Conservation (phyloP, 2,113 vertebrate genomes). For the Mormyrus lacerda region DNA sequence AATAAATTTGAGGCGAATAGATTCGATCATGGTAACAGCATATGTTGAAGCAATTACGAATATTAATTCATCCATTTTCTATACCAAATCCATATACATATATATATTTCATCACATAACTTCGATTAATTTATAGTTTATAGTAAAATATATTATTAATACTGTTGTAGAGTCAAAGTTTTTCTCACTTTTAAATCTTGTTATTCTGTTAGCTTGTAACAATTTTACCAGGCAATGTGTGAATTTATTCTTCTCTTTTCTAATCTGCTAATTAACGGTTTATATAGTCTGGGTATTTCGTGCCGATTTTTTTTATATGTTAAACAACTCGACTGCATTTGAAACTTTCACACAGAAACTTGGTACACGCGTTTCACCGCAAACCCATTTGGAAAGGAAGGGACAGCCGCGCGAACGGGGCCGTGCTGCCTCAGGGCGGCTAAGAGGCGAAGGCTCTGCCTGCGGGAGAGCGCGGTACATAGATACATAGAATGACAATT, state of each 20-base stretch:
- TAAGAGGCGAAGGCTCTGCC: not conserved
- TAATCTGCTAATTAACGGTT: not conserved
- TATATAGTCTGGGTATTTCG: not conserved
- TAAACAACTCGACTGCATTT: not conserved
- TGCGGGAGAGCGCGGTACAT: not conserved
- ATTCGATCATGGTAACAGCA: not conserved
- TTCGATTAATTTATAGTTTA: not conserved
- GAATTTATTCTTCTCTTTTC: not conserved
- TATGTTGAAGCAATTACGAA: not conserved
- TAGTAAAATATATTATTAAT: not conserved
- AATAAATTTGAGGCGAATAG: not conserved
- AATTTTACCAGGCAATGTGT: not conserved
- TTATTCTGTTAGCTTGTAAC: not conserved
- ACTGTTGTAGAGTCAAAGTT: not conserved
- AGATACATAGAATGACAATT: not conserved
- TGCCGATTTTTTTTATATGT: not conserved
- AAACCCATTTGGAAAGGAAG: not conserved
- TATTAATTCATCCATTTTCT: not conserved
- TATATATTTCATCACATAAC: not conserved
- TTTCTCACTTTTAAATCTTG: not conserved
- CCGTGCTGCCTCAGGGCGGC: not conserved
- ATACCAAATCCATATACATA: not conserved
- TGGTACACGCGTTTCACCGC: not conserved
- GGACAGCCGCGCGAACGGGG: not conserved
- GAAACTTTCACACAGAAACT: not conserved